Base-by-base conservation (phyloP, 1,140 invertebrate genomes). In the Zaprionus davidi region DNA sequence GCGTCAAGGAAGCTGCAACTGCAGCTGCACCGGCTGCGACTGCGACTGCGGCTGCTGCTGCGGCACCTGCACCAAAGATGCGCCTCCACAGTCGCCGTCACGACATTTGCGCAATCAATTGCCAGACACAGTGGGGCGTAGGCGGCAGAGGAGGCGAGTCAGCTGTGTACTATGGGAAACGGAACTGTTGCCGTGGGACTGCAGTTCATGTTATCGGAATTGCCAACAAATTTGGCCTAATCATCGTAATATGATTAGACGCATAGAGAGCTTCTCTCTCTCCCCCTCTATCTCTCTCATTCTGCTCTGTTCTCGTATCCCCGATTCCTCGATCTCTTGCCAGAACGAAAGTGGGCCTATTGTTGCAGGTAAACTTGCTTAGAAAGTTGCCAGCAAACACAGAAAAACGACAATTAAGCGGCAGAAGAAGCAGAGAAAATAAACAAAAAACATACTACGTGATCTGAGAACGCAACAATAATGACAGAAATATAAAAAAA, bases 1-100 rank as follows among this genome's bases (percentile, higher is more conserved):
- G 41, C 20, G 46, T 71, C 81, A 74, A 83, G 81, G 82, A 84
- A 85, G 82, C 81, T 26, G 31, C 28, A 31, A 31, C 41, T 17
- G 26, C 24, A 17, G 13, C 7, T 22, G 36, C 20, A 31, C 31
- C 31, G 9, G 78, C 81, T 26, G 31, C 41, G 31, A 46, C 41
- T 46, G 38, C n/a, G 12, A 9, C 6, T 22, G 46, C 60, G 11
- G 13, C 6, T 22, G 46, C 60, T n/a, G 13, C 6, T 22, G 26
- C 60, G 13, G 62, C 49, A 41, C 34, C 46, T n/a, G 31, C 13
- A 7, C 15, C 49, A 56, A 24, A 51, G 46, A 51, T 51, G 46
- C 46, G 46, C 20, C 20, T 24, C 20, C 20, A 28, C 13, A 34
- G 22, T 41, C 56, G 7, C 13, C 28, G 17, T 4, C 6, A 41